phyloP scores from a whole-genome alignment of 2,113 vertebrate genomes.

The Cygnus buccinator region DNA sequence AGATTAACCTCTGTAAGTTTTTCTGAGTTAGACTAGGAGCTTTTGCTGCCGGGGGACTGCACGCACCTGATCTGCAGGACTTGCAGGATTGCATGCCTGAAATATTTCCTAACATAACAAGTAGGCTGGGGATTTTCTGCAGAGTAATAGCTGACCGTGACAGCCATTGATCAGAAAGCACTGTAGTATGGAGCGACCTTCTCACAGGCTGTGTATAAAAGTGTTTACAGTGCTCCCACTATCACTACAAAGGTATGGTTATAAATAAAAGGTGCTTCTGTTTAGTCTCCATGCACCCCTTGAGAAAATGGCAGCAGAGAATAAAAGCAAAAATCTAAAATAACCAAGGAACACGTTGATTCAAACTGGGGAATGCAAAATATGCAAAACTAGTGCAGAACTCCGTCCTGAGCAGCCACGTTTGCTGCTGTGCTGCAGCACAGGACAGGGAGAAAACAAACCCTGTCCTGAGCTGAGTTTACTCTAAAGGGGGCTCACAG shows the following conservation, averaged over 20 bases:
- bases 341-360: neutral
- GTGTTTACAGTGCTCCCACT: neutral
- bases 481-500: neutral
- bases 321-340: neutral
- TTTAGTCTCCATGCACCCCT: neutral
- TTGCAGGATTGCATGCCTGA: neutral
- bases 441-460: neutral
- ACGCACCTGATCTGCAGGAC: neutral
- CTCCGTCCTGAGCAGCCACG: neutral
- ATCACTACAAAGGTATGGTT: neutral
- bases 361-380: neutral
- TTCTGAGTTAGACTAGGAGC: neutral
- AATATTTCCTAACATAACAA: constrained; percentile 3
- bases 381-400: neutral
- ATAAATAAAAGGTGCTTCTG: neutral
- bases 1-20: neutral
- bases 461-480: neutral
- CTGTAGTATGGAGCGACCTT: neutral
- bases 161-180: constrained; percentile 1
- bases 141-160: neutral
- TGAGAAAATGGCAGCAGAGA: neutral
- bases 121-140: neutral
- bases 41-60: neutral
- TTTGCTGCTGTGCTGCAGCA: neutral
- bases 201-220: neutral